Base-by-base conservation (phyloP, 2,888 invertebrate genomes). In the Elmis aenea region DNA sequence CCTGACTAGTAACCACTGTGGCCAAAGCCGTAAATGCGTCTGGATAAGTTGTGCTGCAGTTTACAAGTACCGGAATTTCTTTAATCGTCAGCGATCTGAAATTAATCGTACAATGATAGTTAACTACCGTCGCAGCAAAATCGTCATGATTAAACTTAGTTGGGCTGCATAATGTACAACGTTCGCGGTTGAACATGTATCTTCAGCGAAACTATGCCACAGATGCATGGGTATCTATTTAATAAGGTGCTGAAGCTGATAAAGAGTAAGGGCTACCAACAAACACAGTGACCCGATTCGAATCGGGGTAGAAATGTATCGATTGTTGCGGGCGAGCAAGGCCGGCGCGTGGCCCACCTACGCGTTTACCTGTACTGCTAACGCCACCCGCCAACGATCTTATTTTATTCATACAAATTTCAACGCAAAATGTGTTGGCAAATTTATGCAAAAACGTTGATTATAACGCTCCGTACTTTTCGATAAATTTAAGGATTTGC, bases 241-340 rank as follows among this genome's bases (percentile, higher is more conserved):
- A 12, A n/a, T n/a, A n/a, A n/a, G n/a, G n/a, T n/a, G n/a, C 23
- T 10, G 13, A 26, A 16, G 26, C 9, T 5, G 5, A 8, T 18
- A 18, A 18, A 18, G 18, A 18, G 8, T 6, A 18, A 5, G 54
- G 64, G 64, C 60, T 64, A 66, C 65, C 67, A 59, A 65, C 62
- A 66, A 66, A 66, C 66, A 66, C 62, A 67, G 65, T 67, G 66
- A 67, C 67, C 67, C 65, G 64, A 64, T 66, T 67, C 58, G 55
- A 54, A 56, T 56, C 51, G 52, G 55, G 58, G 57, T 57, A 54
- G 54, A 49, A 57, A 55, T 50, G 58, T 62, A 67, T 66, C 64
- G 66, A 66, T 65, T 52, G 57, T 48, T 38, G 58, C 62, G 61
- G 62, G 63, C 58, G 58, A 63, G 61, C 66, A 67, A 67, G 66